Base-by-base conservation (phyloP, 2,888 invertebrate genomes). In the Scaptomyza reducta region DNA sequence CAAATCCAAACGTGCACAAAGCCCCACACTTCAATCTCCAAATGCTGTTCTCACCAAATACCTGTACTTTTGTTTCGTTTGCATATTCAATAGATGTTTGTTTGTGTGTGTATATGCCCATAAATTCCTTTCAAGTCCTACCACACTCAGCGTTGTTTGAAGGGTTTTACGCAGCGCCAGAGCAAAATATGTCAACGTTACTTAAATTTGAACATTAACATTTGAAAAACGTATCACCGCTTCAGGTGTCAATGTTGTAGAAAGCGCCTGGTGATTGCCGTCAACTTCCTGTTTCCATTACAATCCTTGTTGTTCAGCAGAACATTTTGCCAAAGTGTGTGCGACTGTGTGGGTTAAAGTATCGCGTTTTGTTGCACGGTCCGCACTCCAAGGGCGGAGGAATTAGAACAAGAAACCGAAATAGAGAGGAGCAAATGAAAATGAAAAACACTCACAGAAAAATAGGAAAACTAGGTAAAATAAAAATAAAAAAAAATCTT, bases 241-340 rank as follows among this genome's bases (percentile, higher is more conserved):
- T 61, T 56, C 56, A 79, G 76, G 79, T 87, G 79, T 76, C 87
- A 82, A 82, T 79, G 63, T n/a, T 70, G 54, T 49, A 50, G 56
- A 57, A 79, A 57, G 56, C 61, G 70, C 50, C 60, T 51, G 69
- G 73, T 82, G 85, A 87, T 82, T 87, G 66, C 68, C 79, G 62
- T 61, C 61, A 74, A 59, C 59, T 56, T 44, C 60, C 53, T 58
- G 63, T 49, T 57, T 61, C 65, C 68, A 27, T 54, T 72, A 59
- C 65, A 74, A 60, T 65, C 66, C 70, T 35, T 68, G 60, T 57
- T 78, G 57, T 67, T 40, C 16, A 16, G 76, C 71, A 75, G 69
- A 67, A 79, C 86, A 82, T 65, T 82, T 87, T 87, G 55, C 63
- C 64, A 76, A 64, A 6, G 27, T 73, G 60, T 67, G 60, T 67